phyloP scores from a whole-genome alignment of 2,113 vertebrate genomes.

The Pelusios castaneus region DNA sequence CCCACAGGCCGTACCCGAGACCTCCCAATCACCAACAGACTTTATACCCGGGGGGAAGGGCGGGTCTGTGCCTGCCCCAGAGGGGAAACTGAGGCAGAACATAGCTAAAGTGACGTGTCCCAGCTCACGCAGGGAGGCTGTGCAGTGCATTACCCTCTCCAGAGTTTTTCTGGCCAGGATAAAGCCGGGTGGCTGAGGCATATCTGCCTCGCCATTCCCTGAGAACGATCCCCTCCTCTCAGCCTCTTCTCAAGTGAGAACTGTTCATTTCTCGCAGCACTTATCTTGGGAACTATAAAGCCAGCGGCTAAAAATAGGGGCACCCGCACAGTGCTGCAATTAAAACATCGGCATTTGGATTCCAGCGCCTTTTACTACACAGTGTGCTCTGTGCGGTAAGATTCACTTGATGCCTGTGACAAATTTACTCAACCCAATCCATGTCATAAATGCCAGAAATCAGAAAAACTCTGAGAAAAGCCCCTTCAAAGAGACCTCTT shows the following conservation, averaged over 20 bases:
- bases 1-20: neutral
- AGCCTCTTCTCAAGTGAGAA: neutral
- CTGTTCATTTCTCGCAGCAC: constrained; percentile 5
- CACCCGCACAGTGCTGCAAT: neutral
- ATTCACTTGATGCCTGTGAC: neutral
- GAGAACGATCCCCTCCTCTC: neutral
- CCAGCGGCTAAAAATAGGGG: constrained; percentile 42
- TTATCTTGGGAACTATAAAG: neutral
- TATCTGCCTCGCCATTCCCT: neutral
- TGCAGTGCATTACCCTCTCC: neutral
- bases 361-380: neutral
- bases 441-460: neutral
- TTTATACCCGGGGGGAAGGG: neutral
- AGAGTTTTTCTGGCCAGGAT: neutral
- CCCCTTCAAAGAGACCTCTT: neutral
- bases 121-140: neutral
- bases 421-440: neutral
- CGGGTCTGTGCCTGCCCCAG: too few relatives aligned
- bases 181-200: neutral
- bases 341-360: neutral
- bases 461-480: fast-evolving
- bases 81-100: too few relatives aligned
- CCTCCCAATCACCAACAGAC: neutral
- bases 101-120: neutral
- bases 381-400: neutral